A percentile compares a stretch with the other conserved stretches of the same genome.
phyloP scores from a whole-genome alignment of 2,113 vertebrate genomes.

The Genyomyrus donnyi region DNA sequence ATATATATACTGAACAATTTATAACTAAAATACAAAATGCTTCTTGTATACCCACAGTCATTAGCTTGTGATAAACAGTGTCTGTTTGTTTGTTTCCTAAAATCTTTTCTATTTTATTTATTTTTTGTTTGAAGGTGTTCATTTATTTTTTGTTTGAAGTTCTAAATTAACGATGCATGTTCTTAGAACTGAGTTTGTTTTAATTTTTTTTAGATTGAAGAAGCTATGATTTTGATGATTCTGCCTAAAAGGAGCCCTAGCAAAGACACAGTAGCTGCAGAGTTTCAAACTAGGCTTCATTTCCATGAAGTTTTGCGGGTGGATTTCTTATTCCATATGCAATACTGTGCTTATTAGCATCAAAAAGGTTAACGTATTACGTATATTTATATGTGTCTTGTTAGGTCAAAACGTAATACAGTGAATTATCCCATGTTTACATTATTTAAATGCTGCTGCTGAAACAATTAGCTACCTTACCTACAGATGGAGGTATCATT shows the following conservation, averaged over 20 bases:
- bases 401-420: neutral
- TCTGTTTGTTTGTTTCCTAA: neutral
- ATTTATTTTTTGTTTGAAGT: neutral
- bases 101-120: neutral
- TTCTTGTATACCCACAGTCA: neutral
- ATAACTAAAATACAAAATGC: neutral
- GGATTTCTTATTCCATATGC: neutral
- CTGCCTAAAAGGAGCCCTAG: neutral
- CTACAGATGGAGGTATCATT: neutral
- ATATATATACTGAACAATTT: neutral
- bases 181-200: neutral
- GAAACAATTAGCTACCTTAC: neutral
- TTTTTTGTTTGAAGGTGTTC: neutral
- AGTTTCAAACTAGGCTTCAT: neutral
- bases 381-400: neutral
- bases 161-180: neutral
- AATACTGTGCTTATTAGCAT: neutral
- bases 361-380: neutral
- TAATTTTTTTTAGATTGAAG: neutral
- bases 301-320: neutral
- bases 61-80: neutral
- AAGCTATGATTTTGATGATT: neutral
- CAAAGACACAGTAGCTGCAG: neutral
- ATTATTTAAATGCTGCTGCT: neutral
- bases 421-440: neutral